phyloP scores from a whole-genome alignment of 2,797 vertebrate genomes.

The Myotis daubentonii region DNA sequence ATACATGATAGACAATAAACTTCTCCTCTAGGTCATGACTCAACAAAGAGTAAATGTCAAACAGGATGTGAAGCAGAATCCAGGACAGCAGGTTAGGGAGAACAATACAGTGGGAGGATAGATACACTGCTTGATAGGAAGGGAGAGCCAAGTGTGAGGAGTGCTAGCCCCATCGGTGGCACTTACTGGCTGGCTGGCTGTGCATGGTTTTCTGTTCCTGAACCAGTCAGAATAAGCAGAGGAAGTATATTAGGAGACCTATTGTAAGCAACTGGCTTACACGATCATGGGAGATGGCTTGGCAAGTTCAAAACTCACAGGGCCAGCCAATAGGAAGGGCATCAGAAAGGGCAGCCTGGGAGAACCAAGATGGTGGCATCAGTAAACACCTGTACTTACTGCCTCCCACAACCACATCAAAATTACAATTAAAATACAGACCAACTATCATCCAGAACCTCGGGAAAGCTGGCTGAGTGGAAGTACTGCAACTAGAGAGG shows the following conservation, averaged over 20 bases:
- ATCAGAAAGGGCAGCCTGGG: not conserved
- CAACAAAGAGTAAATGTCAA: not conserved
- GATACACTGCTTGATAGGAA: not conserved
- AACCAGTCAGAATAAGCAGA: not conserved
- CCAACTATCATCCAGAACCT: no score
- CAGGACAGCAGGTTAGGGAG: not conserved
- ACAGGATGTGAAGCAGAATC: not conserved
- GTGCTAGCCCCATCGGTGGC: not conserved
- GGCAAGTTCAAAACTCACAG: not conserved
- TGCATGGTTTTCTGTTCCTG: not conserved
- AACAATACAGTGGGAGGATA: not conserved
- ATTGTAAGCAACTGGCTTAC: not conserved
- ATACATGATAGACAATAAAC: not conserved
- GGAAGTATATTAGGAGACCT: not conserved
- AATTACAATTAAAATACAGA: no score
- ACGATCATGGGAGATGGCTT: not conserved
- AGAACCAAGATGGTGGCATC: no score
- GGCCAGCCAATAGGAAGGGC: not conserved
- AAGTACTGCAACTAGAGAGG: no score
- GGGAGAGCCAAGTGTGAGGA: rapidly evolving
- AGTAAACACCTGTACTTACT: no score
- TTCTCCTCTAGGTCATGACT: not conserved
- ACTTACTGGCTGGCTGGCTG: not conserved
- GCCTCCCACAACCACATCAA: no score
- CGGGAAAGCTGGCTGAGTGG: no score